Evolutionary conservation across 2,113 vertebrate species (phyloP), one percentile per base, ranked within the genome.

Genomic region (Sturnus vulgaris): DNA sequence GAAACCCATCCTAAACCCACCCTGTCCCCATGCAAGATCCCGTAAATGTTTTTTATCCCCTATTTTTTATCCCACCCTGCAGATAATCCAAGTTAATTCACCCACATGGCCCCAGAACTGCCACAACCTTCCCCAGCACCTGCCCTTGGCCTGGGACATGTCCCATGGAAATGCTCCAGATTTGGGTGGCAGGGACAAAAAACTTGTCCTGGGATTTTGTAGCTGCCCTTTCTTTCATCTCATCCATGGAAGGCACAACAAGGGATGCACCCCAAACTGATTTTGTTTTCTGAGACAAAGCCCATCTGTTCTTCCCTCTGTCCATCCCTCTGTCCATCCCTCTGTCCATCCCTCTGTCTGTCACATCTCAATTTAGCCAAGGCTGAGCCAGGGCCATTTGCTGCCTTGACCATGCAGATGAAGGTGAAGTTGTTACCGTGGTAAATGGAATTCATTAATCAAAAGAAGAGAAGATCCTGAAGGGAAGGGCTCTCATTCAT

Each of bases 361-460:
- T 24, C 49, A 17, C 52, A 23, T 53, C 60, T 65, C 86, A 44
- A 1, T 53, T 33, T 28, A 61, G 19, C 59, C 35, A 9, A 24
- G 1, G 3, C 50, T 44, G 60, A 61, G 28, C 55, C 68, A 82
- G 24, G 12, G 14, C 53, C 10, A 1, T 69, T 71, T 42, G 33
- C 73, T 71, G 56, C 83, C 89, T 63, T 46, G 69, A 10, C 64
- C 56, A 3, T 15, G 39, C 39, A 47, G 71, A 25, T 31, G n/a
- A 31, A 78, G 42, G n/a, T 20, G 10, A 10, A 11, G 55, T 22
- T 20, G 59, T 64, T 86, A 80, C 33, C 6, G n/a, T 44, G 46
- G 19, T 22, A 55, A 83, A 56, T 50, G 20, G 80, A 86, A 79
- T 64, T 20, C 39, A 71, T 96, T 93, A 80, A 88, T 92, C 92